Evolutionary conservation across 2,113 vertebrate species (phyloP).

Genomic region (Podarcis muralis): DNA sequence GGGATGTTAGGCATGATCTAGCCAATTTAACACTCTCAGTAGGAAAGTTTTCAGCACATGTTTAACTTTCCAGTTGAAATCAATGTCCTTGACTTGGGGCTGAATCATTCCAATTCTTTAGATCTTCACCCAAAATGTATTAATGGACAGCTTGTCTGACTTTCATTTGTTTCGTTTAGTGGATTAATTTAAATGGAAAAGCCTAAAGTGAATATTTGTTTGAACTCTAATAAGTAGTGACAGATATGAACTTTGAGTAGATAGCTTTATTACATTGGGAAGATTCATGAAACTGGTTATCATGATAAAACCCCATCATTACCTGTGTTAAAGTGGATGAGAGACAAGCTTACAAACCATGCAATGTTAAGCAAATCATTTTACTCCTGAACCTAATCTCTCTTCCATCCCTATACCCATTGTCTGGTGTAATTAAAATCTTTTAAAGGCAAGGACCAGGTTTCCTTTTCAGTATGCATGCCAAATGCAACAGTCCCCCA

Average conservation of each 20-base stretch:
- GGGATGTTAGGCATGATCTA: neutral
- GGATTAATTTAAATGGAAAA: neutral
- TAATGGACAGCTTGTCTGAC: neutral
- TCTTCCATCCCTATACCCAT: neutral
- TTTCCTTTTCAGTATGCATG: neutral
- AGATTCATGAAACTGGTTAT: neutral
- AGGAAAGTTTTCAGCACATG: neutral
- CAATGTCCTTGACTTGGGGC: neutral
- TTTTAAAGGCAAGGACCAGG: neutral
- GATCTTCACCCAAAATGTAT: neutral
- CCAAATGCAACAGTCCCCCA: neutral
- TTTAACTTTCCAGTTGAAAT: neutral
- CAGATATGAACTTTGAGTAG: conserved; percentile 10
- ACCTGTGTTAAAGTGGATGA: neutral
- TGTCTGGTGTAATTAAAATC: neutral
- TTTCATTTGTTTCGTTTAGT: neutral
- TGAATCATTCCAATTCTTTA: neutral
- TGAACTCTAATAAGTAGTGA: neutral
- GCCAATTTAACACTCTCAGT: neutral
- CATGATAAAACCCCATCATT: conserved; percentile 4
- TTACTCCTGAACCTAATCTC: neutral
- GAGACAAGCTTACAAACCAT: neutral
- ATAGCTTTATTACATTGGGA: neutral
- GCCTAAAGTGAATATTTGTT: neutral
- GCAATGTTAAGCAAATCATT: neutral